Evolutionary conservation across 2,888 invertebrate genomes (phyloP), one percentile per base, ranked within the genome.

Genomic region (Lypha dubia): DNA sequence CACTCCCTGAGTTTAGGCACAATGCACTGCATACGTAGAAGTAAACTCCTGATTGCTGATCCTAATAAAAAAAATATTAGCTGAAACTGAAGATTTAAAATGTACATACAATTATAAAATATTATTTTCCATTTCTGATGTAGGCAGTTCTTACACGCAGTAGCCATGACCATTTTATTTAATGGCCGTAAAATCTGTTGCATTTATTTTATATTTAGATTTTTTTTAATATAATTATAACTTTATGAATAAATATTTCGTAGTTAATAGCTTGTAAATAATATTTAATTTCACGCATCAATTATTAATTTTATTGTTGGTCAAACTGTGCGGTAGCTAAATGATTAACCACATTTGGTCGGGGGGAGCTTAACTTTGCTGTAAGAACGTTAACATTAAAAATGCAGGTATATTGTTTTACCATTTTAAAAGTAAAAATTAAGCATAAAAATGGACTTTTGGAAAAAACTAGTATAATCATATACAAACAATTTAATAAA

Each of bases 201-300:
- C 20, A 65, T 70, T 63, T 70, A 22, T 35, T 22, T 60, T 44
- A 7, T 11, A 28, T 5, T 28, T 49, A 22, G 9, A 9, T 35
- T 7, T 44, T n/a, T 7, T 70, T 58, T 41, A 63, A 51, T 51
- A 32, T 28, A 71, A 63, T 79, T 79, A 53, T 56, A 53, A 22
- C 41, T 44, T 35, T 28, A 28, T 28, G 28, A 24, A 79, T 71
- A 62, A 51, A 62, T 44, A 53, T 79, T 22, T 28, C 5, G 28
- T 20, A 79, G 32, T 71, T 71, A 79, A 79, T 79, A 79, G 79
- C 71, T 63, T 90, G 89, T 90, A 90, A 89, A 90, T 90, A 89
- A 88, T 85, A 86, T 86, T 88, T 90, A 89, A 89, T 89, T 89
- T 89, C 87, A 89, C 87, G 89, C 90, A 87, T 89, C 87, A 89